Evolutionary conservation across 2,888 invertebrate species (phyloP).

Genomic region (Orthosia gothica): DNA sequence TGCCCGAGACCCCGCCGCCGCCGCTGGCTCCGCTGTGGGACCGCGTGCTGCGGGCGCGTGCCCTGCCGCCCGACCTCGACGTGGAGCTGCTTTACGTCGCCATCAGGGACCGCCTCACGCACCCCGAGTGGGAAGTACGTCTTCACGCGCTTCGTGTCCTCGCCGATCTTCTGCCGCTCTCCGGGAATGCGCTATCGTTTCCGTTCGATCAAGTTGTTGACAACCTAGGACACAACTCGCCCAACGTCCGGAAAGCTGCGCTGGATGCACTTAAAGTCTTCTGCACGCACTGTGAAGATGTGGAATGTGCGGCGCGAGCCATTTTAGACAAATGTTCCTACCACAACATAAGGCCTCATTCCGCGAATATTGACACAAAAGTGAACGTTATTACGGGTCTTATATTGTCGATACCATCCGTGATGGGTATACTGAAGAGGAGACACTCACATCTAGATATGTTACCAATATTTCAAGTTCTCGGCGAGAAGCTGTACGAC

Average conservation of each 20-base stretch:
- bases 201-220: constrained; percentile 94
- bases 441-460: constrained; percentile 88
- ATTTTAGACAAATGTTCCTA: constrained; percentile 93
- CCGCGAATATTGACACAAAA: constrained; percentile 89
- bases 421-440: constrained; percentile 91
- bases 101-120: constrained; percentile 94
- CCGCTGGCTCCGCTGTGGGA: constrained; percentile 96
- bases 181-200: constrained; percentile 93
- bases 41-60: constrained; percentile 94
- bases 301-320: constrained; percentile 93
- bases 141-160: constrained; percentile 96
- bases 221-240: constrained; percentile 95
- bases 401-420: constrained; percentile 92
- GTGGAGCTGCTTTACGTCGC: constrained; percentile 93
- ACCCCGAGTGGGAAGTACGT: constrained; percentile 96
- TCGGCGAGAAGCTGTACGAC: constrained; percentile 91
- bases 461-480: constrained; percentile 89
- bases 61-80: constrained; percentile 93
- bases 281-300: constrained; percentile 93
- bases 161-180: constrained; percentile 95
- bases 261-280: constrained; percentile 95
- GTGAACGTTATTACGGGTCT: constrained; percentile 93
- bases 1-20: constrained; percentile 88
- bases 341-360: constrained; percentile 89
- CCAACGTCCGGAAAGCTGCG: constrained; percentile 95